phyloP scores from a whole-genome alignment of 2,113 vertebrate species.

The Grammomys surdaster region DNA sequence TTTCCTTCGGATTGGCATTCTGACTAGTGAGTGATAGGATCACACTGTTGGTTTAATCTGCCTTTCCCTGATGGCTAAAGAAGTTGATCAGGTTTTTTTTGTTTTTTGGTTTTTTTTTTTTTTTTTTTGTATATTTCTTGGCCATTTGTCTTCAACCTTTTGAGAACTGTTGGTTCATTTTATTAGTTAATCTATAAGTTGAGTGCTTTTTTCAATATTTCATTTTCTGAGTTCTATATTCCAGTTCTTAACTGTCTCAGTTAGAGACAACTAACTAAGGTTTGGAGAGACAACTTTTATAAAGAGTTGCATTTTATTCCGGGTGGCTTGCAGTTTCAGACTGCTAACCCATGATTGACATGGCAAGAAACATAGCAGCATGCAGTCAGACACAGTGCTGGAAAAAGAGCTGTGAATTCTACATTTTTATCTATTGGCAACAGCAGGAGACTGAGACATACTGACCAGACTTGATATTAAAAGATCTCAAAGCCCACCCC shows the following conservation, averaged over 20 bases:
- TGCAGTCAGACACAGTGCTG: background rate
- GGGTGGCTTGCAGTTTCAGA: background rate
- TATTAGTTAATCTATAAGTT: too few species aligned
- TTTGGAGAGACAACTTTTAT: too few species aligned
- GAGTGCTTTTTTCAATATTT: background rate
- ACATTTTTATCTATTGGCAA: background rate
- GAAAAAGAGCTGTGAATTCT: background rate
- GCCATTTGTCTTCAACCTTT: background rate
- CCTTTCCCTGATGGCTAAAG: background rate
- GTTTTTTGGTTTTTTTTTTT: too few species aligned
- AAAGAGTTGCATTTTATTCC: background rate
- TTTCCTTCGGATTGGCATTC: background rate
- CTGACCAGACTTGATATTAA: background rate
- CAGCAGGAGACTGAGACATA: background rate
- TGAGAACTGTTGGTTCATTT: background rate
- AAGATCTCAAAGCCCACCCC: background rate
- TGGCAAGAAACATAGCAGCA: background rate
- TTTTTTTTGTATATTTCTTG: background rate
- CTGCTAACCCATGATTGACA: background rate
- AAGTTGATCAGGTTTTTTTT: too few species aligned
- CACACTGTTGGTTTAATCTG: background rate
- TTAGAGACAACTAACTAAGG: too few species aligned
- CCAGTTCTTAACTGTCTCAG: background rate
- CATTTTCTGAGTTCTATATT: background rate
- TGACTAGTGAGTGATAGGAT: background rate